Conservation (phyloP, 2,888 invertebrate species). For the Lobophora halterata region DNA sequence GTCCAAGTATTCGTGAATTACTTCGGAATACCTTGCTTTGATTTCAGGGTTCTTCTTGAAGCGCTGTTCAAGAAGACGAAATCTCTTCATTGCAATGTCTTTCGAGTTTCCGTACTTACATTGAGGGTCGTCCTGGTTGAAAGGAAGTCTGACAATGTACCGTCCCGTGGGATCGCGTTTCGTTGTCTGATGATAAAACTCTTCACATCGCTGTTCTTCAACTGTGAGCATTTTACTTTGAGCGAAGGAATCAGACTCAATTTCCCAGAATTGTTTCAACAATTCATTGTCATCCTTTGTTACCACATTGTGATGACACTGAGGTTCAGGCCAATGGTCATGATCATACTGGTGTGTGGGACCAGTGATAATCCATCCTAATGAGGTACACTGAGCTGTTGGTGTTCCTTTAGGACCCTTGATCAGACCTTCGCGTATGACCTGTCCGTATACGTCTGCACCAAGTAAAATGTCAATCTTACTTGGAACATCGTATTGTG, state of each 20-base stretch:
- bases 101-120: neutral
- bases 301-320: neutral
- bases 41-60: constrained; percentile 9
- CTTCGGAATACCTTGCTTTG: neutral
- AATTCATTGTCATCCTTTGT: constrained; percentile 18
- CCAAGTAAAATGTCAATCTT: constrained; percentile 1
- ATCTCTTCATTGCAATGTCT: constrained; percentile 7
- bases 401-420: neutral
- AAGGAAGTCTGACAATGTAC: neutral
- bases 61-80: constrained; percentile 10
- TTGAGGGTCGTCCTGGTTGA: neutral
- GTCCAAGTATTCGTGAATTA: constrained; percentile 19
- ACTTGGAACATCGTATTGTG: neutral
- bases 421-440: neutral
- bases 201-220: constrained; percentile 29
- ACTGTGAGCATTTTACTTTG: constrained; percentile 16
- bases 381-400: neutral
- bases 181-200: constrained; percentile 5
- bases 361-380: constrained; percentile 8
- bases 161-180: neutral
- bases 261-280: constrained; percentile 29
- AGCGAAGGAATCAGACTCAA: constrained; percentile 26
- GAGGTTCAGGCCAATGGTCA: neutral
- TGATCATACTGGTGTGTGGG: too few species aligned
- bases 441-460: neutral